These are phyloP conservation scores for Hipparchia semele DNA, from an alignment of 2,888 invertebrate species.

Conservation along the genomic window DNA sequence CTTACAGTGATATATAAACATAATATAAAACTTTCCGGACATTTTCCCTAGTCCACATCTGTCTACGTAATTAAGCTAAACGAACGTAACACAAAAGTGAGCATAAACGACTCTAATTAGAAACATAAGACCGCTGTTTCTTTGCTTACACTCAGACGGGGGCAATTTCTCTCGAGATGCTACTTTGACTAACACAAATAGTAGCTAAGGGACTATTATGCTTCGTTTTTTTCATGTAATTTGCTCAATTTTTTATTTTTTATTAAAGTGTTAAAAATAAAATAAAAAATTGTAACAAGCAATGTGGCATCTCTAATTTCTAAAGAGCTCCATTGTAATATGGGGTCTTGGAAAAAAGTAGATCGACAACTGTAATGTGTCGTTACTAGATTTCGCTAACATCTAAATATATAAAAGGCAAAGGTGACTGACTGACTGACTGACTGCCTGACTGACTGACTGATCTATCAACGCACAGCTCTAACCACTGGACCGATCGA, in stretches of 20 bases:
- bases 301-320: too few species aligned
- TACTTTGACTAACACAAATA: conserved; percentile 26
- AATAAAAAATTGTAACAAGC: too few species aligned
- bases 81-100: conserved; percentile 25
- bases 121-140: conserved; percentile 32
- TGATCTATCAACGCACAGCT: too few species aligned
- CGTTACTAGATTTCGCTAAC: too few species aligned
- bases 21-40: conserved; percentile 13
- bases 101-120: conserved; percentile 36
- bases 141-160: conserved; percentile 27
- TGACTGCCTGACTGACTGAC: too few species aligned
- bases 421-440: too few species aligned
- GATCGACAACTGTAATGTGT: too few species aligned
- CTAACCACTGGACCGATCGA: too few species aligned
- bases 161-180: conserved; percentile 29
- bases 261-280: too few species aligned
- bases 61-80: conserved; percentile 23
- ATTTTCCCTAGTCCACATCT: conserved; percentile 10
- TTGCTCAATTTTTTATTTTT: background rate
- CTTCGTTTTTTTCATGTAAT: conserved; percentile 12
- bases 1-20: background rate
- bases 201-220: conserved; percentile 20
- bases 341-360: too few species aligned
- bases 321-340: too few species aligned
- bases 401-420: too few species aligned